Evolutionary conservation across 2,888 invertebrate species (phyloP), one percentile per base, ranked within the genome.

Genomic region (Tenthredo distinguenda): DNA sequence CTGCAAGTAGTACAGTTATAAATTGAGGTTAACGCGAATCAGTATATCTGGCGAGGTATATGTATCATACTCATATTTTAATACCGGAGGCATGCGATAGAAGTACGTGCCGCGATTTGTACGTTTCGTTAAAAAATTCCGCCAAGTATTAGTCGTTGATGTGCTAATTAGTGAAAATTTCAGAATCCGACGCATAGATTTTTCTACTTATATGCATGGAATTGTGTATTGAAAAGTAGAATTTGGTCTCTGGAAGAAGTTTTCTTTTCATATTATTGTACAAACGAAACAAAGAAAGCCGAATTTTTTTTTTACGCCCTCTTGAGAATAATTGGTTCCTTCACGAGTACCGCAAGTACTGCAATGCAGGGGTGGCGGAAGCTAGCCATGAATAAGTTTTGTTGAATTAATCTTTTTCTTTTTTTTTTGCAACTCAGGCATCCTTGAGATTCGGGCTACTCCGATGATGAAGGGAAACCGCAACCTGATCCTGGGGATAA

Each of bases 1-100:
- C 31, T 31, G 50, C 72, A 43, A 72, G 72, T 72, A 50, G 77
- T 50, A 77, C 47, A 77, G 31, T 77, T 34, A 55, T 77, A 55
- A 77, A 77, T 55, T 31, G 50, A 77, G 55, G 55, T 50, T 55
- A 55, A 50, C 31, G 43, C 77, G n/a, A 50, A 55, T 21, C 77
- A 72, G 72, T 72, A 40, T 43, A n/a, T 21, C n/a, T 37, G n/a
- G 37, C n/a, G 37, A 50, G n/a, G 15, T 47, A 1, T 5, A 43
- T 47, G 31, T 47, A n/a, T 72, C 6, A 21, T 21, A 37, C 21
- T 72, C 12, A 50, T 50, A 18, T 18, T n/a, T n/a, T 50, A 0
- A 43, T 43, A 43, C 43, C 0, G 7, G 40, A 40, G 40, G 7
- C 7, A 31, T 31, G 31, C 68, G 7, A 12, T 68, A 68, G 5